These are phyloP conservation scores for Lophius piscatorius DNA, from an alignment of 2,113 vertebrate genomes.

Conservation along the genomic window DNA sequence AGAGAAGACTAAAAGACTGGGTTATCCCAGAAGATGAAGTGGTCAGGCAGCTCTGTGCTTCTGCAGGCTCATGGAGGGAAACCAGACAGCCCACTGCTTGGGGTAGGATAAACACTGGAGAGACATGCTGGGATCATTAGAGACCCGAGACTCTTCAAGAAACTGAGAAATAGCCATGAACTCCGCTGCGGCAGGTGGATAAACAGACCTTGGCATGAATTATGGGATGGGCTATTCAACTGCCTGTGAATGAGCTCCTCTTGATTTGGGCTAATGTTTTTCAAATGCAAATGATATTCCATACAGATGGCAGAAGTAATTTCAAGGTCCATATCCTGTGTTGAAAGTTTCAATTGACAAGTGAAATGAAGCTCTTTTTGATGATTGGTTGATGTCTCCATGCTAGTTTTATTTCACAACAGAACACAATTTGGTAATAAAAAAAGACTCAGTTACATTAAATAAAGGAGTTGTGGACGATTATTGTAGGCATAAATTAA, in stretches of 20 bases:
- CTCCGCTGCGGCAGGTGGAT: conserved; percentile 64
- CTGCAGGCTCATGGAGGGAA: conserved; percentile 47
- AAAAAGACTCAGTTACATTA: too few relatives aligned
- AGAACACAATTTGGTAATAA: neutral
- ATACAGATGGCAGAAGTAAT: conserved; percentile 71
- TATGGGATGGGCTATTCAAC: conserved; percentile 48
- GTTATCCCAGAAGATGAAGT: conserved; percentile 74
- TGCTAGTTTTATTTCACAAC: conserved; percentile 17
- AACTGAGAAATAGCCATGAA: conserved; percentile 62
- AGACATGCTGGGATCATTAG: conserved; percentile 68
- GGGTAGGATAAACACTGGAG: conserved; percentile 55
- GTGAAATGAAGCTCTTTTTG: conserved; percentile 47
- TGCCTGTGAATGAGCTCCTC: conserved; percentile 53
- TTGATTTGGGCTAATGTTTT: conserved; percentile 63
- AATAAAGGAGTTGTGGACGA: too few relatives aligned
- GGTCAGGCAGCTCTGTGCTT: conserved; percentile 62
- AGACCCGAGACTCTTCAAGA: conserved; percentile 48
- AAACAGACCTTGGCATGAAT: conserved; percentile 60
- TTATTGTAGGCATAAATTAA: conserved; percentile 1
- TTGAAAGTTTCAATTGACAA: conserved; percentile 55
- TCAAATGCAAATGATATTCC: conserved; percentile 71
- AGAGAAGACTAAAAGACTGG: conserved; percentile 54
- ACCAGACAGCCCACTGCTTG: conserved; percentile 49
- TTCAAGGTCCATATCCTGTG: conserved; percentile 64
- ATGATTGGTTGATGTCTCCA: conserved; percentile 31